Base-by-base conservation (phyloP, 2,113 vertebrate genomes). In the Morphnarchus princeps region DNA sequence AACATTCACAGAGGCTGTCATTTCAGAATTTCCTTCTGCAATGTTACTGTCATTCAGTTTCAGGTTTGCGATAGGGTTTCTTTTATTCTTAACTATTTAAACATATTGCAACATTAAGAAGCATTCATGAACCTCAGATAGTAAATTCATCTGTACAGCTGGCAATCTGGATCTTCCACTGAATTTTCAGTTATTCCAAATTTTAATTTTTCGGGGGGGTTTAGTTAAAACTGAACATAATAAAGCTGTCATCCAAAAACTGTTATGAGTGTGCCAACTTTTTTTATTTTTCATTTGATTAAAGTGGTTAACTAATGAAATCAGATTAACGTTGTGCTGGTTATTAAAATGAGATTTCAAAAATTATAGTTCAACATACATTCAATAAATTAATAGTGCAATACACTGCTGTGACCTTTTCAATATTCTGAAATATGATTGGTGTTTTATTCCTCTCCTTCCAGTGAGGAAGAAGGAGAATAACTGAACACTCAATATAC, bases 351-450 rank as follows among this genome's bases (percentile, higher is more conserved):
- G 47, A 95, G 16, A 79, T 81, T 72, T 65, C 4, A 87, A 50
- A 91, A 78, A 94, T 73, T 87, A 73, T 79, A 91, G 16, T 61
- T 11, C 11, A 49, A 50, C 15, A 45, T 58, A 28, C 42, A 76
- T 47, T 92, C 94, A 76, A 70, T 70, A 85, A 96, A 93, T 5
- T 61, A 77, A n/a, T 43, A 93, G 4, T 24, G n/a, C 10, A 87
- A 49, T 34, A 25, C 87, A 81, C 34, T 81, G 15, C 21, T 72
- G 43, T 90, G 58, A 92, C 31, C 36, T 95, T 97, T 95, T 69
- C 76, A 93, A 43, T 77, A 95, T 95, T 94, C 74, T 85, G 34
- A 92, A 67, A 90, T 77, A 89, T 78, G 52, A 87, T 70, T 82
- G 9, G 28, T 58, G 21, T 89, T 73, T n/a, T 83, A 29, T 58